phyloP scores from a whole-genome alignment of 2,113 vertebrate genomes.

The Eretmochelys imbricata region DNA sequence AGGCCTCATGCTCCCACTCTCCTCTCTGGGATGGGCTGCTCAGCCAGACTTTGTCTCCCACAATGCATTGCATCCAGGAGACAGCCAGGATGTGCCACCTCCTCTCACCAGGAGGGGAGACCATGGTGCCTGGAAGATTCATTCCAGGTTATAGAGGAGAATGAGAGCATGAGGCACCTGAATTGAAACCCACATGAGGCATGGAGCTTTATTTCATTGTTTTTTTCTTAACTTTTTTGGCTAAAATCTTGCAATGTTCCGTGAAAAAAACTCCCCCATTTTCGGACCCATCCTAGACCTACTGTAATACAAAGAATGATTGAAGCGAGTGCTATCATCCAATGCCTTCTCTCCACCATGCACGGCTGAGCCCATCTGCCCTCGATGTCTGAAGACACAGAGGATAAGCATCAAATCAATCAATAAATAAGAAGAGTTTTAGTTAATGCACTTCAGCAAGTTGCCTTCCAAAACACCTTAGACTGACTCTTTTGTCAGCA shows the following conservation, averaged over 20 bases:
- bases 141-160: accelerated
- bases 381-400: background rate
- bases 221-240: background rate
- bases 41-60: background rate
- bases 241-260: background rate
- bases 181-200: background rate
- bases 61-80: accelerated
- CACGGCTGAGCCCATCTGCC: background rate
- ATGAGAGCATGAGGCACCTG: background rate
- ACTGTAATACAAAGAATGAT: background rate
- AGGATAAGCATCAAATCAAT: background rate
- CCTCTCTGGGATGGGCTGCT: background rate
- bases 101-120: background rate
- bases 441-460: slow-evolving; percentile 30
- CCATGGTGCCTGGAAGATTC: background rate
- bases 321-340: background rate
- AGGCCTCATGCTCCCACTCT: accelerated
- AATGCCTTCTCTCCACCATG: accelerated
- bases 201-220: background rate
- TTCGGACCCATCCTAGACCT: background rate
- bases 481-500: slow-evolving; percentile 12
- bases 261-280: background rate
- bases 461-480: slow-evolving; percentile 15
- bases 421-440: background rate
- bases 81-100: background rate